Percentiles rank a stretch among this genome's conserved stretches.
phyloP scores from a whole-genome alignment of 2,797 vertebrate genomes.

The Scyliorhinus canicula region DNA sequence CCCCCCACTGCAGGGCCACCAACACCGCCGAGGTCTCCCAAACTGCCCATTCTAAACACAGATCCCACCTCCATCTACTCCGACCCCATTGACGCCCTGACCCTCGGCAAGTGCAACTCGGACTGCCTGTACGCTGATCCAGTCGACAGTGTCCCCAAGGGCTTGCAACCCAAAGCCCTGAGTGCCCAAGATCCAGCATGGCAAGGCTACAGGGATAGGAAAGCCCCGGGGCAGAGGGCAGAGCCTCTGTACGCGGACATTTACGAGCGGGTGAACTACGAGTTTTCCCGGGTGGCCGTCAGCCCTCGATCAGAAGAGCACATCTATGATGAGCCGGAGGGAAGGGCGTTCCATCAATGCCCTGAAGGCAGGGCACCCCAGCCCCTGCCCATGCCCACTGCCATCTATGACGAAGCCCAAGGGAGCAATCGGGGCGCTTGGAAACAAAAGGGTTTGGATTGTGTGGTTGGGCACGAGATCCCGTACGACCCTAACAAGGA shows the following conservation, averaged over 20 bases:
- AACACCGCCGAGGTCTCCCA: constrained; percentile 51
- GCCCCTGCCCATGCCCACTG: constrained; percentile 35
- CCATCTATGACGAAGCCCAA: constrained; percentile 69
- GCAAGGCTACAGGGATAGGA: neutral
- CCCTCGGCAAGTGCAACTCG: constrained; percentile 47
- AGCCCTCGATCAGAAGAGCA: constrained; percentile 59
- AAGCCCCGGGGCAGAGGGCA: neutral
- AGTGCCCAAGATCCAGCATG: neutral
- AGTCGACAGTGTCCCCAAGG: constrained; percentile 61
- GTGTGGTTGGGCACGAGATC: constrained; percentile 56
- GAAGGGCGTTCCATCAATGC: constrained; percentile 51
- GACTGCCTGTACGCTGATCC: constrained; percentile 85
- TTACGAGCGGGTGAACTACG: constrained; percentile 62
- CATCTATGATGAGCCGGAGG: constrained; percentile 90
- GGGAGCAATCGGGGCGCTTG: constrained; percentile 53
- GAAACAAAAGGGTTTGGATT: constrained; percentile 58
- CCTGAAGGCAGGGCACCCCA: constrained; percentile 64
- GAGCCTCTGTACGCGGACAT: constrained; percentile 59
- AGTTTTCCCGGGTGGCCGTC: constrained; percentile 50
- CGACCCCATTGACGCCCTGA: constrained; percentile 79
- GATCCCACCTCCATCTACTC: constrained; percentile 69
- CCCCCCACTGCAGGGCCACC: constrained; percentile 29
- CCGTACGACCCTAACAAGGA: constrained; percentile 59
- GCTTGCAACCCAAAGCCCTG: neutral
- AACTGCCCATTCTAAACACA: constrained; percentile 45